phyloP scores from a whole-genome alignment of 2,797 vertebrate genomes.

The Xenentodon cancila region DNA sequence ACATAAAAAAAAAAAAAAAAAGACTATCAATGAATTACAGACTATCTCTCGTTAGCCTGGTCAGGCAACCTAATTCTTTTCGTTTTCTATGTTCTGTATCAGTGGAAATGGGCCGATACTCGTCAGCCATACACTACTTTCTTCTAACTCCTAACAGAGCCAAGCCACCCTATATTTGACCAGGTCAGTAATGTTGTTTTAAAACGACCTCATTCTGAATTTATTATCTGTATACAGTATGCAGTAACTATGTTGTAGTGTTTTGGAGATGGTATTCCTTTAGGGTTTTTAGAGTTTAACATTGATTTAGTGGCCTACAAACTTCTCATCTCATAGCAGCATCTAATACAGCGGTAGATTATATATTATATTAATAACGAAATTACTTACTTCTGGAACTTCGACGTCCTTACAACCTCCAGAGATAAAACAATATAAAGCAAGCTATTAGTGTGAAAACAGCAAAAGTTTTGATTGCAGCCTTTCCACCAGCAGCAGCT shows the following conservation, averaged over 20 bases:
- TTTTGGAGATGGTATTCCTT: background rate
- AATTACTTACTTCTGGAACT: constrained; percentile 61
- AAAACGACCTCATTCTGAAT: background rate
- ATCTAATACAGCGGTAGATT: background rate
- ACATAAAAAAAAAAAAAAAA: too few relatives aligned
- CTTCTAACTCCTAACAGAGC: background rate
- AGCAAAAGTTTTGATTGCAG: constrained; percentile 33
- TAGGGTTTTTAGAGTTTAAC: background rate
- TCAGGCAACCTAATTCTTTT: too few relatives aligned
- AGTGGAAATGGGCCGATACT: too few relatives aligned
- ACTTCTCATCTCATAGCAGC: background rate
- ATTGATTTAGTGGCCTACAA: background rate
- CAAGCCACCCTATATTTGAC: background rate
- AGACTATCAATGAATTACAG: too few relatives aligned
- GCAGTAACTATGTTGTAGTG: background rate
- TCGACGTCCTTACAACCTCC: constrained; percentile 35
- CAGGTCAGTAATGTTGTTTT: constrained; percentile 2
- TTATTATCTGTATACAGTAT: background rate
- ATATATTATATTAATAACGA: background rate
- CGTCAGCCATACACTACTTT: background rate
- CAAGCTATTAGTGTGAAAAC: constrained; percentile 17
- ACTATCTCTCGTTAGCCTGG: too few relatives aligned
- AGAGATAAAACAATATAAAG: constrained; percentile 38
- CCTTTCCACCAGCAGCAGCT: constrained; percentile 56
- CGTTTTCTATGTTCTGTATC: too few relatives aligned